phyloP scores from a whole-genome alignment of 1,140 invertebrate species.

The Stegodyphus mimosarum region DNA sequence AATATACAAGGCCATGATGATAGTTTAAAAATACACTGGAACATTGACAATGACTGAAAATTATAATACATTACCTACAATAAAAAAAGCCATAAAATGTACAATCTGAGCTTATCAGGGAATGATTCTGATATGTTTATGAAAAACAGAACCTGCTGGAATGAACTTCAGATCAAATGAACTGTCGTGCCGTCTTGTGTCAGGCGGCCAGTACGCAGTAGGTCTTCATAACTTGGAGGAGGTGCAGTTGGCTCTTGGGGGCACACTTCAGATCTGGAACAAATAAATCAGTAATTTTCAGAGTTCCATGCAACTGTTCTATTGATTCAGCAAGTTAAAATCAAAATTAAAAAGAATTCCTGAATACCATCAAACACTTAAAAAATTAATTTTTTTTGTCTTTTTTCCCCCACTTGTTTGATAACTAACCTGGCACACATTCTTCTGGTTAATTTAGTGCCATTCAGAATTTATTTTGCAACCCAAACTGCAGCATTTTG shows the following conservation, averaged over 20 bases:
- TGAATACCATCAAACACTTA: too few species aligned
- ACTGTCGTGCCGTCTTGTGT: conserved; percentile 75
- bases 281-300: not conserved
- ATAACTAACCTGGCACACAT: too few species aligned
- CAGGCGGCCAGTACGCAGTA: conserved; percentile 34
- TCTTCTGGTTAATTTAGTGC: too few species aligned
- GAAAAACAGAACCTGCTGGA: conserved; percentile 17
- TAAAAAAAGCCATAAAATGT: not conserved
- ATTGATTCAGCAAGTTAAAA: too few species aligned
- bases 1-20: not conserved
- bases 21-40: not conserved
- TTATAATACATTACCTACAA: conserved; percentile 1
- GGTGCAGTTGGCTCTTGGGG: conserved; percentile 36
- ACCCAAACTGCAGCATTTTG: too few species aligned
- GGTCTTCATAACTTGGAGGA: conserved; percentile 51
- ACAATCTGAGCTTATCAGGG: not conserved
- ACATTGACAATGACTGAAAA: conserved; percentile 11
- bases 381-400: too few species aligned
- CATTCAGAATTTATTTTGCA: too few species aligned
- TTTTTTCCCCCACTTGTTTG: too few species aligned
- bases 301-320: too few species aligned
- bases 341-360: too few species aligned
- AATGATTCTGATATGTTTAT: conserved; percentile 55
- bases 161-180: conserved; percentile 86
- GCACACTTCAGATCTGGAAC: conserved; percentile 46